phyloP scores from a whole-genome alignment of 2,113 vertebrate species.

The Melanerpes aurifrons region DNA sequence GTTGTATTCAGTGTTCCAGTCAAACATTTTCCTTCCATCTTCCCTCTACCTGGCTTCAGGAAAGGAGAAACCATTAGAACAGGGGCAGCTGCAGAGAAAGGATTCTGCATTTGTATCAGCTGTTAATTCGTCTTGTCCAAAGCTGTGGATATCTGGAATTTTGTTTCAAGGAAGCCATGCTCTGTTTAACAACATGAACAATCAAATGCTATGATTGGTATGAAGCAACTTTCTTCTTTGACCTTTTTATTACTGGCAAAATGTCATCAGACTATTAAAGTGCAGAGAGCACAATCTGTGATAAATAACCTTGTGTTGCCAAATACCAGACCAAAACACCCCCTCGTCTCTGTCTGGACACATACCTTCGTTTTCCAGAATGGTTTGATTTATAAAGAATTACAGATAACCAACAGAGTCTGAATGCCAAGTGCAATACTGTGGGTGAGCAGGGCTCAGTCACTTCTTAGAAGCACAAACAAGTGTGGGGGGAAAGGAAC shows the following conservation, averaged over 20 bases:
- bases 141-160: not conserved
- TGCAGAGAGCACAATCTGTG: not conserved
- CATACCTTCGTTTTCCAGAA: not conserved
- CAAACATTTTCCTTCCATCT: not conserved
- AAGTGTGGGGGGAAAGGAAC: not conserved
- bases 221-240: slow-evolving; percentile 20
- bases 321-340: not conserved
- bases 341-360: not conserved
- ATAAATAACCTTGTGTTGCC: slow-evolving; percentile 1
- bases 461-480: not conserved
- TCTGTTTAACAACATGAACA: slow-evolving; percentile 15
- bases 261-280: slow-evolving; percentile 37
- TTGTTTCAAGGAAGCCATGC: not conserved
- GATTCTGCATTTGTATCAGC: not conserved
- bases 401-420: not conserved
- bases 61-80: not conserved
- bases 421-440: not conserved
- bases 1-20: not conserved
- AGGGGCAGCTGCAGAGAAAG: not conserved
- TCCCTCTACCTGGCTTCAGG: not conserved
- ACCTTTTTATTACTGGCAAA: slow-evolving; percentile 53
- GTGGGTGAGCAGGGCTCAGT: not conserved
- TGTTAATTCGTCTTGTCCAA: not conserved
- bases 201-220: slow-evolving; percentile 42
- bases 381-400: not conserved